These are phyloP conservation scores for Tipula unca DNA, from an alignment of 2,888 invertebrate species.

Conservation along the genomic window DNA sequence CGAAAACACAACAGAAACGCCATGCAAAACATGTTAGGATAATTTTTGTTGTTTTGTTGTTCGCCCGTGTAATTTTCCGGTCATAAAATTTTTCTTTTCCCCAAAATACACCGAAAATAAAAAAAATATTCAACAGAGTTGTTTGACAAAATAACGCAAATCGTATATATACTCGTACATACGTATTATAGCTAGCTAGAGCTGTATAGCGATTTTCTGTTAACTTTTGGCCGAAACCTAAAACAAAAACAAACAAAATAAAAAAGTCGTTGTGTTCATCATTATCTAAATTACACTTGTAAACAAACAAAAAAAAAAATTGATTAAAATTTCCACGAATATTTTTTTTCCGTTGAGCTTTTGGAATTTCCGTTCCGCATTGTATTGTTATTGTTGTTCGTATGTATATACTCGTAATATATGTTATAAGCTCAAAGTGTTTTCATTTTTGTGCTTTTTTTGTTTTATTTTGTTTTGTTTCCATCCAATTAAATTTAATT, in stretches of 20 bases:
- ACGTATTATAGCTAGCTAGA: too few species aligned
- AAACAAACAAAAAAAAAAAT: neutral
- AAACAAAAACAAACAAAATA: neutral
- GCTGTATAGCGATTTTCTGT: neutral
- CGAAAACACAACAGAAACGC: too few species aligned
- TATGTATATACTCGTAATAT: neutral
- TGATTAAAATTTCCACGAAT: constrained; percentile 9
- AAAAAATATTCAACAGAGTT: neutral
- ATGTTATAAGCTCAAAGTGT: constrained; percentile 2
- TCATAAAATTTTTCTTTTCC: neutral
- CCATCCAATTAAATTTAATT: constrained; percentile 8
- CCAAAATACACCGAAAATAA: neutral
- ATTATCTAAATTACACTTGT: neutral
- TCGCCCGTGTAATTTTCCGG: neutral
- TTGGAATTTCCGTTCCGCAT: neutral
- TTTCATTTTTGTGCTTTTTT: neutral
- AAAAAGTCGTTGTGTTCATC: neutral
- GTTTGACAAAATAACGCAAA: neutral
- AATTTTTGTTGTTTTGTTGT: neutral
- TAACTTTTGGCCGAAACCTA: neutral
- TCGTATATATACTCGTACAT: neutral
- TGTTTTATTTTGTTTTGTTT: neutral
- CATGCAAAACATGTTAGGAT: neutral
- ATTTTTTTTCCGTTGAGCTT: neutral
- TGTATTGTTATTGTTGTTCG: neutral